phyloP scores from a whole-genome alignment of 2,888 invertebrate species.

The Thera obeliscata region DNA sequence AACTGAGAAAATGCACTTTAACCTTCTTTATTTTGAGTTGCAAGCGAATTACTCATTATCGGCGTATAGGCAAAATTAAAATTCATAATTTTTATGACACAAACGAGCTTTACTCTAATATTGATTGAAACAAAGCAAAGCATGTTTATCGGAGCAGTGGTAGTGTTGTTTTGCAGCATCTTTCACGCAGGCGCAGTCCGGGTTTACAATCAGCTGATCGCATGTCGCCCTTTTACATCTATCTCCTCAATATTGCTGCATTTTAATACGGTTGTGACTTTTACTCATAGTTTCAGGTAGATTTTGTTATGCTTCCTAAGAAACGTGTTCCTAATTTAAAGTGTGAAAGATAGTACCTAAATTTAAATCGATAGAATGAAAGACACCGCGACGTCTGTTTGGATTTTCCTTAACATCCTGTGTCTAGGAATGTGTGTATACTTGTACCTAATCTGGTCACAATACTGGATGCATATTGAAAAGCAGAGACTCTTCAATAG shows the following conservation, averaged over 20 bases:
- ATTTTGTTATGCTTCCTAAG: not conserved
- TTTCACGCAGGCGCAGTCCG: conserved; percentile 62
- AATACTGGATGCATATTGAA: conserved; percentile 87
- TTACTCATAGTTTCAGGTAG: conserved; percentile 29
- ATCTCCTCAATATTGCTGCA: conserved; percentile 27
- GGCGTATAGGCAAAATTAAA: not conserved
- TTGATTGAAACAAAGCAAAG: conserved; percentile 16
- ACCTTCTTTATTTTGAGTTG: no score
- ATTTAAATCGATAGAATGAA: conserved; percentile 75
- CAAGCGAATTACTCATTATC: no score
- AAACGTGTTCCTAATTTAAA: conserved; percentile 26
- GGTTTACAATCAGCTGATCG: conserved; percentile 60
- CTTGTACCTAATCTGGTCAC: conserved; percentile 88
- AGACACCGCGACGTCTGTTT: conserved; percentile 87
- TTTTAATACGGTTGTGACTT: conserved; percentile 54
- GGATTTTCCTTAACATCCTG: conserved; percentile 89
- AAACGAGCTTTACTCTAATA: conserved; percentile 8
- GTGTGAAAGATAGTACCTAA: conserved; percentile 1
- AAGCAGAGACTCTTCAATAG: conserved; percentile 75
- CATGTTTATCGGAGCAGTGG: conserved; percentile 17
- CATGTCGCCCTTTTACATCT: conserved; percentile 54
- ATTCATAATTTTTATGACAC: not conserved
- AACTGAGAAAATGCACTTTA: no score
- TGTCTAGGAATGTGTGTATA: conserved; percentile 90
- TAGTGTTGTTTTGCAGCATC: conserved; percentile 44